Evolutionary conservation across 2,888 invertebrate genomes (phyloP).

Genomic region (Agriopis marginaria): DNA sequence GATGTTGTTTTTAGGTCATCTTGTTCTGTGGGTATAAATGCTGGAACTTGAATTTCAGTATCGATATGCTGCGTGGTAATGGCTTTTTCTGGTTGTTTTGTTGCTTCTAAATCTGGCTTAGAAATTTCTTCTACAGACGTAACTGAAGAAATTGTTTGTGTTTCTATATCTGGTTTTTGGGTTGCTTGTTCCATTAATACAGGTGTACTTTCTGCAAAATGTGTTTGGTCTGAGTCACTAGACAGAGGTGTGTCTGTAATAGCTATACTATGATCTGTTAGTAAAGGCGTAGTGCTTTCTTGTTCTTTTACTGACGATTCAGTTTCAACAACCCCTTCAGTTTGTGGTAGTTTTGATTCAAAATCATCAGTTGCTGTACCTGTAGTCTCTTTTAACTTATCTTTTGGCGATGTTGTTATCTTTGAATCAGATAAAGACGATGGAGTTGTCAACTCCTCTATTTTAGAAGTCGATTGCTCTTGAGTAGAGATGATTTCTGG

Average conservation of each 20-base stretch:
- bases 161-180: slow-evolving; percentile 3
- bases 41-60: slow-evolving; percentile 20
- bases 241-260: not conserved
- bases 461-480: slow-evolving; percentile 15
- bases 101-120: slow-evolving; percentile 19
- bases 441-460: slow-evolving; percentile 28
- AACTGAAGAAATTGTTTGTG: not conserved
- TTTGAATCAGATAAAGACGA: slow-evolving; percentile 25
- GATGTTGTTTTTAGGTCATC: slow-evolving; percentile 25
- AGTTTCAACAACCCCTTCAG: slow-evolving; percentile 10
- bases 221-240: slow-evolving; percentile 7
- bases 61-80: slow-evolving; percentile 7
- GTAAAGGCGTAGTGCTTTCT: slow-evolving; percentile 1
- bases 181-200: slow-evolving; percentile 3
- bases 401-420: slow-evolving; percentile 23
- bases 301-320: slow-evolving; percentile 22
- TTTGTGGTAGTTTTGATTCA: slow-evolving; percentile 20
- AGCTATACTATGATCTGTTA: not conserved
- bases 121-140: slow-evolving; percentile 1
- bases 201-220: slow-evolving; percentile 1
- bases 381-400: slow-evolving; percentile 19
- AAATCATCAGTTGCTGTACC: slow-evolving; percentile 6
- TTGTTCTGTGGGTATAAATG: slow-evolving; percentile 2
- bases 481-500: slow-evolving; percentile 21
- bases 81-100: slow-evolving; percentile 22